Evolutionary conservation across 2,888 invertebrate species (phyloP), one percentile per base, ranked within the genome.

Genomic region (Philaethria dido): DNA sequence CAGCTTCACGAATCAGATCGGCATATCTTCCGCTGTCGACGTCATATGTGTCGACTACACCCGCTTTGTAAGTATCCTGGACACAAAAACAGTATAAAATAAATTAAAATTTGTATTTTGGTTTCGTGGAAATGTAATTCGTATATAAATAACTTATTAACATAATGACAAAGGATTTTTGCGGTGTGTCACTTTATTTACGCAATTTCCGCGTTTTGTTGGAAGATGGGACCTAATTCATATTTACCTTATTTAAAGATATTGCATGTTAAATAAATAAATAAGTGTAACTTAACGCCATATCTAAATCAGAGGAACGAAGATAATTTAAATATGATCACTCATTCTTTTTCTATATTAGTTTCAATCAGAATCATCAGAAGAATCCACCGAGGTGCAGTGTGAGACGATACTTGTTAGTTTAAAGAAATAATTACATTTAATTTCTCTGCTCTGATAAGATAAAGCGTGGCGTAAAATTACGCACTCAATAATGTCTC

Each of bases 51-150:
- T 70, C 66, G 61, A 72, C 66, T 5, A 82, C 73, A 1, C 79
- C 86, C 1, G 84, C 87, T 71, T 69, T 82, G 72, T 87, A 88
- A 0, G 74, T 78, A 22, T 74, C 70, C 88, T 88, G 81, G 8
- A 86, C 11, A 85, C 68, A 76, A 64, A 64, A 47, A 14, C 22
- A 11, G 20, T 33, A 14, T n/a, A 14, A 54, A 20, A 54, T 36
- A 14, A 6, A 55, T 20, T 55, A 36, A 39, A 13, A 39, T 6
- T 3, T 1, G 3, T 39, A 22, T 1, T 22, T 13, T 47, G 20
- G 22, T 22, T 22, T 47, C 3, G 13, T 14, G 22, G 22, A 8
- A 13, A 13, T 42, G 6, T 20, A 14, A 39, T 55, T n/a, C 55
- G 22, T 22, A 39, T 22, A 20, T 55, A 9, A 9, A 42, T 25